Evolutionary conservation across 2,113 vertebrate species (phyloP).

Genomic region (Burhinus oedicnemus): DNA sequence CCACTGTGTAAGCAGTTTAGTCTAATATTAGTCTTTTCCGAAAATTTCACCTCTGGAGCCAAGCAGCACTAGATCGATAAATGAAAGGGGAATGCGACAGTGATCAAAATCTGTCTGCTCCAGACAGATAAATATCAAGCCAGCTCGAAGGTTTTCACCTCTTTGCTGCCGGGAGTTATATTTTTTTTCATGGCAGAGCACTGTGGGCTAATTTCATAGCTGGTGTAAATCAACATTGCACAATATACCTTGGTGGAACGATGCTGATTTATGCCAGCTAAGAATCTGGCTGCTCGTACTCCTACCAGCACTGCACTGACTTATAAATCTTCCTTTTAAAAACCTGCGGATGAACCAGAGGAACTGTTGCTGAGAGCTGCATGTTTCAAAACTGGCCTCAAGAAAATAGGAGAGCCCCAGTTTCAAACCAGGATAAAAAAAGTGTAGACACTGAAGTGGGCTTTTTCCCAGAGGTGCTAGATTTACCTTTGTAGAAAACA

Average conservation of each 20-base stretch:
- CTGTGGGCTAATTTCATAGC: conserved; percentile 54
- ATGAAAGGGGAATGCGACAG: conserved; percentile 3
- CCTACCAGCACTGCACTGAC: neutral
- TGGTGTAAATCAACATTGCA: conserved; percentile 55
- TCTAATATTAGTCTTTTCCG: neutral
- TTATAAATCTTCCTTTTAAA: conserved; percentile 30
- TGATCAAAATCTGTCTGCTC: conserved; percentile 37
- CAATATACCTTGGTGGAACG: neutral
- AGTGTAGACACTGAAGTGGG: neutral
- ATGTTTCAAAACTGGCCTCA: neutral
- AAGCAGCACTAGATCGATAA: neutral
- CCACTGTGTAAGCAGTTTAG: neutral
- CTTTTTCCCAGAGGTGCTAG: neutral
- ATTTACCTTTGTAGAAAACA: neutral
- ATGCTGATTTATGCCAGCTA: conserved; percentile 56
- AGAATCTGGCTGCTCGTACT: conserved; percentile 24
- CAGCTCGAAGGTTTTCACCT: conserved; percentile 44
- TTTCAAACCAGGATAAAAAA: neutral
- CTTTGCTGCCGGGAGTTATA: conserved; percentile 53
- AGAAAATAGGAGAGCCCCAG: neutral
- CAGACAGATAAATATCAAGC: conserved; percentile 52
- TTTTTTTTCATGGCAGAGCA: conserved; percentile 42
- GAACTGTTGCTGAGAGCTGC: neutral
- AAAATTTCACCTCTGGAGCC: conserved; percentile 18
- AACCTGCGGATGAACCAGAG: neutral